phyloP scores from a whole-genome alignment of 2,113 vertebrate genomes.

The Heterotis niloticus region DNA sequence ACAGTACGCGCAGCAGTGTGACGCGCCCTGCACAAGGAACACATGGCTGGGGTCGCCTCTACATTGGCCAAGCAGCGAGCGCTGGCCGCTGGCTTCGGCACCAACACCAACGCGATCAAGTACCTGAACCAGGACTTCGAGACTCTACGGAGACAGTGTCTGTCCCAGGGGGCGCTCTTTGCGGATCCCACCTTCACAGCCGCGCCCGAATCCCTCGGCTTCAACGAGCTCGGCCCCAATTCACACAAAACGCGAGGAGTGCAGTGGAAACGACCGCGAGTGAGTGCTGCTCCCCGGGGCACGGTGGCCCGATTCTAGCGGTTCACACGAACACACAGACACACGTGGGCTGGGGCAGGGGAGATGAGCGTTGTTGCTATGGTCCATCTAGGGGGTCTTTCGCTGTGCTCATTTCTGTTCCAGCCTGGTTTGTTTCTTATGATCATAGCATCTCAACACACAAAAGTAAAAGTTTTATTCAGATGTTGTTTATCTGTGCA shows the following conservation, averaged over 20 bases:
- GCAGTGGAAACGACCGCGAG: constrained; percentile 75
- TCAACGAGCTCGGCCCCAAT: constrained; percentile 70
- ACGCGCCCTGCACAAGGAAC: background rate
- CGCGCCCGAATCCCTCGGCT: constrained; percentile 71
- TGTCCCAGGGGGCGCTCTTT: constrained; percentile 66
- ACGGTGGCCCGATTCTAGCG: too few relatives aligned
- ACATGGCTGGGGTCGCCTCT: constrained; percentile 43
- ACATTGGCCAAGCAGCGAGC: constrained; percentile 38
- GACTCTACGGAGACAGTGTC: constrained; percentile 64
- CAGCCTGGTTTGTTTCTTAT: too few relatives aligned
- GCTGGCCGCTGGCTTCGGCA: constrained; percentile 53
- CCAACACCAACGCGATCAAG: constrained; percentile 63
- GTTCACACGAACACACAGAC: too few relatives aligned
- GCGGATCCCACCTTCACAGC: constrained; percentile 77
- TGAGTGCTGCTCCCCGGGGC: constrained; percentile 40
- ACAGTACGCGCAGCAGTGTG: background rate
- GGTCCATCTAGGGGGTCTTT: too few relatives aligned
- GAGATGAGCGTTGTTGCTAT: too few relatives aligned
- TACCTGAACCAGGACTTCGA: constrained; percentile 77
- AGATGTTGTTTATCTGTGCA: too few relatives aligned
- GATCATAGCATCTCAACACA: too few relatives aligned
- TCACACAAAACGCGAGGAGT: constrained; percentile 70
- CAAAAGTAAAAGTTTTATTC: too few relatives aligned
- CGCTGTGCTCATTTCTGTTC: too few relatives aligned
- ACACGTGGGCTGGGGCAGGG: too few relatives aligned